Base-by-base conservation (phyloP, 2,113 vertebrate species). In the Podarcis raffonei region DNA sequence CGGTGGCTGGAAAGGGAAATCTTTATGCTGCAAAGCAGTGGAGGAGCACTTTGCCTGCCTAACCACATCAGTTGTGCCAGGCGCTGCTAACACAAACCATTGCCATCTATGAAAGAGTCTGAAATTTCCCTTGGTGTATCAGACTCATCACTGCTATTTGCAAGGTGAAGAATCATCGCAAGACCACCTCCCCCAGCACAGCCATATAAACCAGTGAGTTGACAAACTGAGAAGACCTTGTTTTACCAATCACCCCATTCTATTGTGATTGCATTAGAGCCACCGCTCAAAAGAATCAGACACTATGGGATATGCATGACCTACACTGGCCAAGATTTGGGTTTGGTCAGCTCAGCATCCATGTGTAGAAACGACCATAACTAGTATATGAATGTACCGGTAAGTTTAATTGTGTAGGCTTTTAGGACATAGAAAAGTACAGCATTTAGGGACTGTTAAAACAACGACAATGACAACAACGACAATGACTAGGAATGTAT, bases 1-100 rank as follows among this genome's bases (percentile, higher is more conserved):
- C 2, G 77, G 6, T 84, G 85, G 78, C 93, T 91, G 86, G 72
- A 92, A 90, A 85, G 87, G 80, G 82, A n/a, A 86, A 62, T 91
- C 81, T 85, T 76, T 15, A n/a, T 74, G 65, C 48, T 39, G 74
- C 30, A 74, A 91, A 48, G 22, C 15, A 79, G 74, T 84, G 82
- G 23, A 69, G 69, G 22, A 59, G 15, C 16, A 22, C 25, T 87
- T 62, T 18, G 59, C 59, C 7, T 11, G 9, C 48, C 15, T 62
- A 62, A 62, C 59, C 18, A 20, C 15, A 15, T 18, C 59, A 62
- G 59, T 62, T 62, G 59, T 8, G 59, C 16, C 16, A 62, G 27
- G 18, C 18, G 1, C 30, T 30, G 84, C 57, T 77, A 77, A 16
- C 3, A 20, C 53, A 20, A 32, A 18, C 74, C 18, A 8, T 15